Evolutionary conservation across 1,140 invertebrate species (phyloP), one percentile per base, ranked within the genome.

Genomic region (Temnothorax longispinosus): DNA sequence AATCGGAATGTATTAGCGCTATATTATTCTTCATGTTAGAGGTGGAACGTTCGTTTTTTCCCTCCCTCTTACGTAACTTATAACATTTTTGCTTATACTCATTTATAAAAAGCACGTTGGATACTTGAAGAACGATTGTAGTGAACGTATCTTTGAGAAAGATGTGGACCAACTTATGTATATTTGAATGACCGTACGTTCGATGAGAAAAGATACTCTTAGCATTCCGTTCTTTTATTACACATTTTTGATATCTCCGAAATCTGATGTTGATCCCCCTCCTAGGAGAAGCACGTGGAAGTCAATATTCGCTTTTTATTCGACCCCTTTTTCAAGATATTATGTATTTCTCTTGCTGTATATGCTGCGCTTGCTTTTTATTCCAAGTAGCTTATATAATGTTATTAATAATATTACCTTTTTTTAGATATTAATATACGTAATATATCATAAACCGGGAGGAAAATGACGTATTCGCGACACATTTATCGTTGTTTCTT

Each of bases 91-190:
- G 13, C 47, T 52, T 32, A 27, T 67, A 21, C 3, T 44, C 41
- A 80, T 88, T 80, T 65, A 78, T 80, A 18, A n/a, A 38, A 80
- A 27, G 5, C n/a, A 15, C 56, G 44, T 50, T 58, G 69, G 52
- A 74, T 85, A n/a, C 13, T 32, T 21, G 32, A 60, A 72, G 50
- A 67, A 58, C 35, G 52, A 75, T 80, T 54, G n/a, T 50, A 52
- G 0, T 38, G 18, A 69, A 44, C 15, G 72, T 18, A 56, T 72
- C 50, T 62, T 89, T 81, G 50, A 32, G 38, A 52, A 89, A 27
- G 52, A 87, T 84, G n/a, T 89, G 81, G 87, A 72, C 56, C 71
- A 84, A 71, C 78, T 77, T 47, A 3, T 47, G 11, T 85, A 72
- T 88, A 89, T 18, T 72, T 47, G n/a, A 86, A 87, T 65, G 54